A percentile compares a stretch with the other conserved stretches of the same genome.
Evolutionary conservation across 2,113 vertebrate species (phyloP).

Genomic region (Platichthys stellatus): DNA sequence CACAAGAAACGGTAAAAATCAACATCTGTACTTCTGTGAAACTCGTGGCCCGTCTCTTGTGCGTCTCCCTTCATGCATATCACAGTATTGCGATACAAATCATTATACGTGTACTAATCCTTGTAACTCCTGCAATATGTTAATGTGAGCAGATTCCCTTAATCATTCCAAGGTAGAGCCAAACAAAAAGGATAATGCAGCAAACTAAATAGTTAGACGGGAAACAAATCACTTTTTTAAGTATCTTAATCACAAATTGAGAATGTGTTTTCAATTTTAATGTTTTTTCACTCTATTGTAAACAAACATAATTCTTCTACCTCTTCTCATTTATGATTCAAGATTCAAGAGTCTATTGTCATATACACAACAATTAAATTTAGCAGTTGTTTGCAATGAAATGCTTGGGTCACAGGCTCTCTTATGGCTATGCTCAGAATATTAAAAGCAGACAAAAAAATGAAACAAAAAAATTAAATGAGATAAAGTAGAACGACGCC

Average conservation of each 20-base stretch:
- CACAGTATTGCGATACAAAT: constrained; percentile 52
- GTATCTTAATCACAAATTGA: neutral
- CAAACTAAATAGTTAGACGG: neutral
- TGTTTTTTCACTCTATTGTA: neutral
- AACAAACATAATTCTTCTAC: neutral
- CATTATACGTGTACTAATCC: constrained; percentile 61
- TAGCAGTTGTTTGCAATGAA: too few species aligned
- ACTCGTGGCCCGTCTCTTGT: constrained; percentile 10
- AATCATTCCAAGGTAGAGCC: constrained; percentile 2
- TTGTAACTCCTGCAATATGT: constrained; percentile 33
- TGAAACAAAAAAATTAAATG: too few species aligned
- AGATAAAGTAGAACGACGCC: constrained; percentile 17
- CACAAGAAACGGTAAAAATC: constrained; percentile 55
- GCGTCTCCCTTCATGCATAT: constrained; percentile 43
- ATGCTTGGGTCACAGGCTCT: too few species aligned
- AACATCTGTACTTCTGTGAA: constrained; percentile 66
- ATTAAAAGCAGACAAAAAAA: too few species aligned
- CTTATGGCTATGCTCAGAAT: too few species aligned
- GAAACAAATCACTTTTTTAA: too few species aligned
- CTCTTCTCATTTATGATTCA: too few species aligned
- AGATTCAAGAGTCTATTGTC: too few species aligned
- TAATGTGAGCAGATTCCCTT: constrained; percentile 52
- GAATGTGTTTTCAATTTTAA: neutral
- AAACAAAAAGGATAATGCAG: constrained; percentile 11
- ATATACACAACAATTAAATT: too few species aligned